Conservation (phyloP, 2,797 vertebrate species). For the Tapera naevia region DNA sequence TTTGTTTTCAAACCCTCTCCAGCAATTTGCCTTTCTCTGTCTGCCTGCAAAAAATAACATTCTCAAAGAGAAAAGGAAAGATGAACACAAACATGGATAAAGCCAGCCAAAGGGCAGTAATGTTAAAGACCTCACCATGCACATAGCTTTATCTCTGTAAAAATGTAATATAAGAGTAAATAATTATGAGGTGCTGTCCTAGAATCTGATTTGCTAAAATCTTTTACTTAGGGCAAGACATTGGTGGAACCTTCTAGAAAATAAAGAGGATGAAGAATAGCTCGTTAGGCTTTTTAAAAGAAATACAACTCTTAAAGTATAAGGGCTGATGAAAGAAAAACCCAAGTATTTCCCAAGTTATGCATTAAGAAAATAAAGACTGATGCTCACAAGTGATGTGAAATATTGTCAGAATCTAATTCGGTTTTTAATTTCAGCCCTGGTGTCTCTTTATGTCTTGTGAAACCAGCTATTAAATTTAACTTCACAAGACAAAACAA, state of each 20-base stretch:
- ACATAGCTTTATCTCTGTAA: neutral
- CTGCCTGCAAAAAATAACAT: neutral
- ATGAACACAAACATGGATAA: neutral
- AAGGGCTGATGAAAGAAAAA: neutral
- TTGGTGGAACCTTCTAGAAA: neutral
- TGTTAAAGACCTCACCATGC: neutral
- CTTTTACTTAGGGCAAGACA: neutral
- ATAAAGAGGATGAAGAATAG: neutral
- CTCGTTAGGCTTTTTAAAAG: neutral
- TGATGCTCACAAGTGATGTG: neutral
- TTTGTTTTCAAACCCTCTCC: neutral
- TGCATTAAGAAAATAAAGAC: neutral
- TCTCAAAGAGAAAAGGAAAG: neutral
- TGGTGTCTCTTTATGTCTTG: neutral
- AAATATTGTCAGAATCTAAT: neutral
- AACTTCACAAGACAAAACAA: neutral
- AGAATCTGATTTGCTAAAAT: neutral
- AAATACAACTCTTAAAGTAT: neutral
- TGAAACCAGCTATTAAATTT: conserved; percentile 27
- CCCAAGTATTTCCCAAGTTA: neutral
- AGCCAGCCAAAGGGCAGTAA: neutral
- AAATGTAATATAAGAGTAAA: neutral
- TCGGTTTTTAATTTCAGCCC: neutral
- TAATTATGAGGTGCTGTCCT: neutral
- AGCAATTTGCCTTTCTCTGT: neutral